phyloP scores from a whole-genome alignment of 2,113 vertebrate genomes.

The Notarius lentiginosus region DNA sequence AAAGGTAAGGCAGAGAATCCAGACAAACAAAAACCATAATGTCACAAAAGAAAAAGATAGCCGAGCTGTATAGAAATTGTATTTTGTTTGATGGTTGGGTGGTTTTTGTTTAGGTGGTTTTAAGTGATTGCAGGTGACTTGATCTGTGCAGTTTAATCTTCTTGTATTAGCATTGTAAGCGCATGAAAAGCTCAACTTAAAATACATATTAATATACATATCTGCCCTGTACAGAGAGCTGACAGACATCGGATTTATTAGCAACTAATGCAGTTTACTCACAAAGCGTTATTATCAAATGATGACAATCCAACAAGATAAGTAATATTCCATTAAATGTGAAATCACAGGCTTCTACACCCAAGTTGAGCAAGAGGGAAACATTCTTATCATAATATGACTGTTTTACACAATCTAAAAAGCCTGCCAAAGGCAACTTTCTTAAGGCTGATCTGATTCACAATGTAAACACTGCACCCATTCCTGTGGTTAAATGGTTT shows the following conservation, averaged over 20 bases:
- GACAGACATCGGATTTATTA: neutral
- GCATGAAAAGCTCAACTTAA: neutral
- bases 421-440: neutral
- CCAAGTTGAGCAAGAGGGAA: slow-evolving; percentile 1
- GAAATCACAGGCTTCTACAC: neutral
- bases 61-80: neutral
- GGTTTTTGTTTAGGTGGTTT: neutral
- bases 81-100: neutral
- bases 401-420: neutral
- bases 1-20: slow-evolving; percentile 62
- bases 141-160: neutral
- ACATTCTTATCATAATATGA: neutral
- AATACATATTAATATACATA: neutral
- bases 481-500: neutral
- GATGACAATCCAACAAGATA: neutral
- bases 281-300: neutral
- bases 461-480: slow-evolving; percentile 16
- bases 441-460: slow-evolving; percentile 8
- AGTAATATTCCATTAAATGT: slow-evolving; percentile 5
- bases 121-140: neutral
- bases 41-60: neutral
- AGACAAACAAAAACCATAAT: neutral
- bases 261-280: neutral
- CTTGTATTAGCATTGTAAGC: neutral
- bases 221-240: neutral